phyloP scores from a whole-genome alignment of 2,113 vertebrate species.

The Perca fluviatilis region DNA sequence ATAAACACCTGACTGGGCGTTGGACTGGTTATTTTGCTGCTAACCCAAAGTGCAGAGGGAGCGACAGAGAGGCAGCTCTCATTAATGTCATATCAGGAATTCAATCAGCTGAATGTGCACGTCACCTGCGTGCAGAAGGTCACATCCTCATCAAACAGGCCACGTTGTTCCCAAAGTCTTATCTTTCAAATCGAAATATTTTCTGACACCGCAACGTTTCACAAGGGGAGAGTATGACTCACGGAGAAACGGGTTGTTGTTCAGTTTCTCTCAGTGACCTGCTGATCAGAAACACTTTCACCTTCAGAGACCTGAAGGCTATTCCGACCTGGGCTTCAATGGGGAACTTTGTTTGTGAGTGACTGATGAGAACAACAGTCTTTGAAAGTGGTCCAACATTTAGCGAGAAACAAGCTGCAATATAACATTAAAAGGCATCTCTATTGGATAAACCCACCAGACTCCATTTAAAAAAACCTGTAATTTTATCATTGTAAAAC shows the following conservation, averaged over 20 bases:
- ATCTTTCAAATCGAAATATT: not conserved
- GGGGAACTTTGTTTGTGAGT: too few relatives aligned
- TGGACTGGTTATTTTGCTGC: not conserved
- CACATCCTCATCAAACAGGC: not conserved
- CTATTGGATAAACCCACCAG: too few relatives aligned
- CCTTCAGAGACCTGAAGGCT: not conserved
- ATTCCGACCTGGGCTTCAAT: too few relatives aligned
- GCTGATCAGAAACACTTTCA: not conserved
- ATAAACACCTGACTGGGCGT: too few relatives aligned
- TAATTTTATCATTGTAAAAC: too few relatives aligned
- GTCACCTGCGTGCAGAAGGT: constrained; percentile 1
- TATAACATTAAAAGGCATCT: too few relatives aligned
- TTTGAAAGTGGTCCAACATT: too few relatives aligned
- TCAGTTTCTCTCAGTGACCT: not conserved
- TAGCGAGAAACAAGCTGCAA: too few relatives aligned
- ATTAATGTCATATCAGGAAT: not conserved
- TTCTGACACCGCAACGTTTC: not conserved
- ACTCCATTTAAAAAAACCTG: too few relatives aligned
- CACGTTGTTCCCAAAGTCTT: not conserved
- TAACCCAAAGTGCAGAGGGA: not conserved
- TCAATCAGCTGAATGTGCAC: not conserved
- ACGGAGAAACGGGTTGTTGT: too few relatives aligned
- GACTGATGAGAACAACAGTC: too few relatives aligned
- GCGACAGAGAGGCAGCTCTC: not conserved
- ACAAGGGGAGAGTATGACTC: not conserved